phyloP scores from a whole-genome alignment of 1,140 invertebrate genomes.

The Periplaneta americana region DNA sequence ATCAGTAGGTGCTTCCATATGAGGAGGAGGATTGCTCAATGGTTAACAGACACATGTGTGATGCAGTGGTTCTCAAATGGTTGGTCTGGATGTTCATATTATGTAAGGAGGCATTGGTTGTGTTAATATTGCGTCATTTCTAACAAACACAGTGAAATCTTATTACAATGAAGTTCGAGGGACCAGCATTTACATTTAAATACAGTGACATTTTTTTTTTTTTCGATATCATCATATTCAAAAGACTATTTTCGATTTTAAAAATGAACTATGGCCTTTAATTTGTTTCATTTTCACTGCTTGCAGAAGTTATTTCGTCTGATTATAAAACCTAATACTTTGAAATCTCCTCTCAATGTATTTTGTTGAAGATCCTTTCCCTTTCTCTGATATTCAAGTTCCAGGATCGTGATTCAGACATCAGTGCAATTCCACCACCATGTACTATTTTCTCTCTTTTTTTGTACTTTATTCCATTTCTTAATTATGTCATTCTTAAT shows the following conservation, averaged over 20 bases:
- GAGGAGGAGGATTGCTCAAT: conserved; percentile 11
- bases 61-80: neutral
- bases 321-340: too few relatives aligned
- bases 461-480: too few relatives aligned
- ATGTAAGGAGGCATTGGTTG: neutral
- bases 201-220: neutral
- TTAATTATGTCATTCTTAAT: too few relatives aligned
- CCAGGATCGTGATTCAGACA: too few relatives aligned
- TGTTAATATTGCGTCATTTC: too few relatives aligned
- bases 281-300: neutral
- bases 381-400: too few relatives aligned
- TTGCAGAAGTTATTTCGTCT: too few relatives aligned
- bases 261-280: neutral
- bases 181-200: neutral
- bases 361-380: too few relatives aligned
- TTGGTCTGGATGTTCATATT: neutral
- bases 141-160: neutral
- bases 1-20: conserved; percentile 15
- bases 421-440: too few relatives aligned
- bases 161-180: neutral
- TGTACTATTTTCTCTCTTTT: too few relatives aligned
- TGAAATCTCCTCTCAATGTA: too few relatives aligned
- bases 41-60: neutral
- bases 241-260: neutral
- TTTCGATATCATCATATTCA: too few relatives aligned